A percentile compares a stretch with the other conserved stretches of the same genome.
Conservation (phyloP, 2,113 vertebrate species). For the Monopterus albus region DNA sequence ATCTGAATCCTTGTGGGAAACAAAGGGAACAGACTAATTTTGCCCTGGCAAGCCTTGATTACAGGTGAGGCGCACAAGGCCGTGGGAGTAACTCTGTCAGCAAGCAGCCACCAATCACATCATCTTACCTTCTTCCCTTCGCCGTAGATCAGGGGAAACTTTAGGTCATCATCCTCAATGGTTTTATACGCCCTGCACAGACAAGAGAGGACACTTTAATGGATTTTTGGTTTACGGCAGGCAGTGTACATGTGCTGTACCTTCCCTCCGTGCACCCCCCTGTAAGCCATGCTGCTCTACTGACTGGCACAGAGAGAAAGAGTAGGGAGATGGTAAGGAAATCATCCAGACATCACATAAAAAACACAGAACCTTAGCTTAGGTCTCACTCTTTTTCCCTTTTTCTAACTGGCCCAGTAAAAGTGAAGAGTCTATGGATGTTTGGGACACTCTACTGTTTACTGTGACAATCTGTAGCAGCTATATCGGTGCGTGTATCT, state of each 20-base stretch:
- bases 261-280: slow-evolving; percentile 6
- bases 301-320: slow-evolving; percentile 32
- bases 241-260: slow-evolving; percentile 21
- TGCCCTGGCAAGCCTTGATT: slow-evolving; percentile 52
- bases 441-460: slow-evolving; percentile 26
- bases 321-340: slow-evolving; percentile 5
- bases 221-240: slow-evolving; percentile 55
- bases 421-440: slow-evolving; percentile 11
- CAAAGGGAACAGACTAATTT: slow-evolving; percentile 23
- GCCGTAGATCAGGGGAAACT: slow-evolving; percentile 97
- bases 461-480: slow-evolving; percentile 10
- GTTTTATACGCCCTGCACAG: slow-evolving; percentile 95
- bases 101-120: background rate
- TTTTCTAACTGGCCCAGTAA: slow-evolving; percentile 19
- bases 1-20: slow-evolving; percentile 23
- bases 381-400: background rate
- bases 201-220: slow-evolving; percentile 58
- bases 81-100: slow-evolving; percentile 41
- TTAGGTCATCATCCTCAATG: slow-evolving; percentile 94
- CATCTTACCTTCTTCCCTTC: slow-evolving; percentile 96
- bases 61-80: slow-evolving; percentile 39
- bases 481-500: slow-evolving; percentile 7
- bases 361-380: slow-evolving; percentile 15
- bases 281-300: slow-evolving; percentile 22
- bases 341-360: slow-evolving; percentile 23